These are phyloP conservation scores for Syngnathus acus DNA, from an alignment of 2,797 vertebrate species.

Conservation along the genomic window DNA sequence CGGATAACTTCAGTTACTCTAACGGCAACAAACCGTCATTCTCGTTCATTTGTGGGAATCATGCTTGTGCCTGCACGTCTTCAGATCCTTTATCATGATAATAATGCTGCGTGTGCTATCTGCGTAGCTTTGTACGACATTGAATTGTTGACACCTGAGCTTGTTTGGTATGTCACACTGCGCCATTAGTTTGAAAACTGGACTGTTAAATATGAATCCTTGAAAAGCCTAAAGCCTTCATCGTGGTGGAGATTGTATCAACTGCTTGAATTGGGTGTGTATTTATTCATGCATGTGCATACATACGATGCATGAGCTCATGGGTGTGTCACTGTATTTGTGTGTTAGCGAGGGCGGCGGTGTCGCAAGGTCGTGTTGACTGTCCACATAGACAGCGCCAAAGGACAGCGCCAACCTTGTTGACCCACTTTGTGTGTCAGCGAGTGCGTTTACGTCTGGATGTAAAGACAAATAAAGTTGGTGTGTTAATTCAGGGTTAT, in stretches of 20 bases:
- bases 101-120: slow-evolving; percentile 13
- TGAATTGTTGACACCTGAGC: slow-evolving; percentile 36
- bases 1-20: neutral
- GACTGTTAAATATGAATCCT: neutral
- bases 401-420: slow-evolving; percentile 56
- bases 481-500: slow-evolving; percentile 49
- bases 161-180: slow-evolving; percentile 21
- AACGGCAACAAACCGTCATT: neutral
- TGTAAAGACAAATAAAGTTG: neutral
- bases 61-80: slow-evolving; percentile 28
- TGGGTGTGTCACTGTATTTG: slow-evolving; percentile 42
- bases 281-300: slow-evolving; percentile 21
- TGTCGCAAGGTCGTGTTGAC: slow-evolving; percentile 65
- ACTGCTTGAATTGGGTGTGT: slow-evolving; percentile 30
- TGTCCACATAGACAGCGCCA: slow-evolving; percentile 55
- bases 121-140: slow-evolving; percentile 2
- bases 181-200: neutral
- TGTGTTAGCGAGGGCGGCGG: slow-evolving; percentile 23
- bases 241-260: slow-evolving; percentile 19
- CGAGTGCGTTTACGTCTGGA: slow-evolving; percentile 1
- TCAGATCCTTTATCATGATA: slow-evolving; percentile 24
- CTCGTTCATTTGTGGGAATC: slow-evolving; percentile 8
- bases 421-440: slow-evolving; percentile 50
- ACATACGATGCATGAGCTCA: slow-evolving; percentile 33
- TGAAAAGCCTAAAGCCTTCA: slow-evolving; percentile 4